Percentiles rank a stretch among this genome's conserved stretches.
These are phyloP conservation scores for Nemurella pictetii DNA, from an alignment of 2,888 invertebrate species.

Conservation along the genomic window DNA sequence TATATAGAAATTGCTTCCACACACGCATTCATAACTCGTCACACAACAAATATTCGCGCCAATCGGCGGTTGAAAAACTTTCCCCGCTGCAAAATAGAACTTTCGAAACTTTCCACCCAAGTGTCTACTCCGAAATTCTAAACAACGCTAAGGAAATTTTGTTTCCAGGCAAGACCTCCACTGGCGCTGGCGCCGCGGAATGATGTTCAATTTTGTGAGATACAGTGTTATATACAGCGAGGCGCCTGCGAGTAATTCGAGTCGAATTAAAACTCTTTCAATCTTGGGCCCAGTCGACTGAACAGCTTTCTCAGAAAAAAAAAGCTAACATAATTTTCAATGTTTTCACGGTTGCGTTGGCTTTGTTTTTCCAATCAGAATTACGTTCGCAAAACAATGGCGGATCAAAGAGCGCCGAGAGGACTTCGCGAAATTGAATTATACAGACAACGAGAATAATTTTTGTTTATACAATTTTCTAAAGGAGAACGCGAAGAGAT, in stretches of 20 bases:
- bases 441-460: not conserved
- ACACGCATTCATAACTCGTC: not conserved
- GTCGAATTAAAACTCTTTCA: not conserved
- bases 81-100: not conserved
- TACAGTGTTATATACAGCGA: not conserved
- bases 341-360: not conserved
- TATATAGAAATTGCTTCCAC: not conserved
- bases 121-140: not conserved
- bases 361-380: not conserved
- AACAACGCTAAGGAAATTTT: not conserved
- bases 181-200: not conserved
- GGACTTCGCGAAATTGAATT: not conserved
- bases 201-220: not conserved
- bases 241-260: not conserved
- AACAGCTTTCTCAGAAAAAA: not conserved
- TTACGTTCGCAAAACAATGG: not conserved
- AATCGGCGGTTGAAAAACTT: not conserved
- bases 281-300: not conserved
- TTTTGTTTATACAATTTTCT: not conserved
- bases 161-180: not conserved
- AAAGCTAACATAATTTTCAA: not conserved
- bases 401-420: not conserved
- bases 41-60: not conserved
- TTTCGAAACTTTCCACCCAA: not conserved
- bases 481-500: constrained; percentile 4